Evolutionary conservation across 2,797 vertebrate species (phyloP).

Genomic region (Pipistrellus kuhlii): DNA sequence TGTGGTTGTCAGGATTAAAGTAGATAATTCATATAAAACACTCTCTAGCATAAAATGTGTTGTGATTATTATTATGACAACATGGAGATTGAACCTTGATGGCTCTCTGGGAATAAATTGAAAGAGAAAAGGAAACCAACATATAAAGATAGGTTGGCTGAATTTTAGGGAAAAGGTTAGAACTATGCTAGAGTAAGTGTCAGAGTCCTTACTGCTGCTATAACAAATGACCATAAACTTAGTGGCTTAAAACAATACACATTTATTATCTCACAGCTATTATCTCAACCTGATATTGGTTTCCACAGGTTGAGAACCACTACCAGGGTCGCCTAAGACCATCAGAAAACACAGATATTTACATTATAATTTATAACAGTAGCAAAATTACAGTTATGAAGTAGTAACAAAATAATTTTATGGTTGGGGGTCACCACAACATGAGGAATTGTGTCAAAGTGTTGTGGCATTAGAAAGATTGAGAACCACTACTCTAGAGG

Average conservation of each 20-base stretch:
- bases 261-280: not conserved
- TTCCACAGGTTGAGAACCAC: too few species aligned
- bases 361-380: too few species aligned
- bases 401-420: too few species aligned
- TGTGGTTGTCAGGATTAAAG: not conserved
- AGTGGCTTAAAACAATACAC: not conserved
- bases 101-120: not conserved
- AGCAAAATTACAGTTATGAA: too few species aligned
- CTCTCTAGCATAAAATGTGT: not conserved
- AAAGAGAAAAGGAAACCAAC: not conserved
- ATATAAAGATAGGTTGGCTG: not conserved
- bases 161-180: not conserved
- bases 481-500: not conserved
- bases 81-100: not conserved
- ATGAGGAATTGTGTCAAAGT: too few species aligned
- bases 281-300: too few species aligned
- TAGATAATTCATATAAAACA: not conserved
- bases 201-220: not conserved
- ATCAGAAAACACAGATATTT: too few species aligned
- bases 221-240: not conserved
- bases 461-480: too few species aligned
- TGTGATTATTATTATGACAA: not conserved
- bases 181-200: not conserved
- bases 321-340: too few species aligned
- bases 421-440: too few species aligned